Conservation (phyloP, 2,113 vertebrate genomes). For the Aphyosemion australe region DNA sequence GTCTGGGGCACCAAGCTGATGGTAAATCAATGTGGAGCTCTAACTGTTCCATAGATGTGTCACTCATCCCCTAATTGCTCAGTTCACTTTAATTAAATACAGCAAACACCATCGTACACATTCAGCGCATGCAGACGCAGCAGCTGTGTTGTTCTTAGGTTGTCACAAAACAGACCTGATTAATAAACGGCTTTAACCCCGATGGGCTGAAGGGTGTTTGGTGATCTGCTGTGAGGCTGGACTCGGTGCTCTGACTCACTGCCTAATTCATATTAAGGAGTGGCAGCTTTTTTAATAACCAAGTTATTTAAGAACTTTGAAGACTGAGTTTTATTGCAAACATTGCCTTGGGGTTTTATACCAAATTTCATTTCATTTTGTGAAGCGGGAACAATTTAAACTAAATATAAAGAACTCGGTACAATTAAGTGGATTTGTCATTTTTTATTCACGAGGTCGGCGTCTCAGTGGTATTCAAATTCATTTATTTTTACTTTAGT, state of each 20-base stretch:
- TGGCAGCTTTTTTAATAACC: too few relatives aligned
- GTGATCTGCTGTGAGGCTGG: neutral
- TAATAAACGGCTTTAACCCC: slow-evolving; percentile 48
- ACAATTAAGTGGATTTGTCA: slow-evolving; percentile 6
- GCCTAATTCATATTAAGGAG: too few relatives aligned
- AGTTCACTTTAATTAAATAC: slow-evolving; percentile 48
- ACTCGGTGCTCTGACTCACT: too few relatives aligned
- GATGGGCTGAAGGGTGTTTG: slow-evolving; percentile 20
- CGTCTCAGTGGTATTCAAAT: neutral
- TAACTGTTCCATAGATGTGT: slow-evolving; percentile 40
- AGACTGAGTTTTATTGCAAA: too few relatives aligned
- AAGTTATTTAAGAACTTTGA: too few relatives aligned
- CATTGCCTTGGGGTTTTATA: too few relatives aligned
- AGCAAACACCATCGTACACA: slow-evolving; percentile 8
- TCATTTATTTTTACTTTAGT: neutral
- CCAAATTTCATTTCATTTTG: too few relatives aligned
- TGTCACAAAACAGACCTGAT: slow-evolving; percentile 26
- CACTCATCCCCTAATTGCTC: slow-evolving; percentile 54
- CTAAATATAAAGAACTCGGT: neutral
- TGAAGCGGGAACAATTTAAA: too few relatives aligned
- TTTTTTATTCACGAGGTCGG: neutral
- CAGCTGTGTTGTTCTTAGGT: slow-evolving; percentile 14
- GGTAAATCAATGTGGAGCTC: slow-evolving; percentile 49
- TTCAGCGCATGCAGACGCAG: neutral
- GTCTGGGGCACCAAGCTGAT: slow-evolving; percentile 22